Base-by-base conservation (phyloP, 2,888 invertebrate genomes). In the Synergus gifuensis region DNA sequence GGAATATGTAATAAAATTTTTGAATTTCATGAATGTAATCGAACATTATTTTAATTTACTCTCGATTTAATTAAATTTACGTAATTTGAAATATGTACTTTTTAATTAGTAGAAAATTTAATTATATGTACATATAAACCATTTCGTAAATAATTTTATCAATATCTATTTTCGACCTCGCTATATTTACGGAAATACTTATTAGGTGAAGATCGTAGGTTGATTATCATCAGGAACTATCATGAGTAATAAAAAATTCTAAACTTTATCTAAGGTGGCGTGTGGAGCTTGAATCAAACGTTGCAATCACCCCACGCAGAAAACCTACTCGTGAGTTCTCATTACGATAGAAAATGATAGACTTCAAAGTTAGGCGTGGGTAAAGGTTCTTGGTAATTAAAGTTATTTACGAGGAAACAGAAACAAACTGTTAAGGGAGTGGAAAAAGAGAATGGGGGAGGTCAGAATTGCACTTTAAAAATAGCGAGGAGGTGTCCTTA, bases 321-420 rank as follows among this genome's bases (percentile, higher is more conserved):
- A 66, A 66, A 78, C 66, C 79, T 63, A 62, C 81, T 81, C 81
- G 28, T 79, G 78, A 54, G 78, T 79, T 78, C 79, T 77, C 79
- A 79, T 58, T 63, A 18, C 76, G n/a, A 60, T 54, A 64, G 77
- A 78, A 79, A 82, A 82, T 79, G 79, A 83, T 79, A 82, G 73
- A 73, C 69, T 63, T 49, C 46, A 16, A 54, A 44, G 44, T 76
- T 42, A 54, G 64, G 58, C 66, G 76, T 76, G 79, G 67, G 79
- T 69, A 69, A 78, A 28, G 79, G 78, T 76, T 82, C 78, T 77
- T 78, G 80, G 78, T 82, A 83, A 83, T 83, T 83, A 81, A 80
- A 66, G 81, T 80, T 79, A 79, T 82, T 81, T 80, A 83, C 64
- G 81, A 76, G 63, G 58, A 62, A 49, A 49, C 78, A 64, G 69